Evolutionary conservation across 1,140 invertebrate species (phyloP).

Genomic region (Antheraea mylitta): DNA sequence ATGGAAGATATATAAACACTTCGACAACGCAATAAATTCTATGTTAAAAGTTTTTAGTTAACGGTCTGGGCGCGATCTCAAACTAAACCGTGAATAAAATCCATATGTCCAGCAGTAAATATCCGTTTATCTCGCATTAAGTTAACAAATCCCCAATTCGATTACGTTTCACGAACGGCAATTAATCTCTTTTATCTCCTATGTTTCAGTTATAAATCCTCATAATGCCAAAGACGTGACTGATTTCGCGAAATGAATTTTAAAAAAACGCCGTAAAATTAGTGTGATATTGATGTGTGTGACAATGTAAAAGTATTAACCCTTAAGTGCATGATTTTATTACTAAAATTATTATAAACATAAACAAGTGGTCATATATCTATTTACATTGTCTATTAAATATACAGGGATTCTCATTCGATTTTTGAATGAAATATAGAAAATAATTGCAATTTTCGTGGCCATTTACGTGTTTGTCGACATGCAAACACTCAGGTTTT

Average conservation of each 20-base stretch:
- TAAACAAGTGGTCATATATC: no score
- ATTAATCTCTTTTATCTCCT: conserved; percentile 13
- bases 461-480: no score
- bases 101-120: background rate
- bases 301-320: no score
- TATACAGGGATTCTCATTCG: no score
- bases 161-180: conserved; percentile 1
- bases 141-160: conserved; percentile 9
- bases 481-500: no score
- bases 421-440: no score
- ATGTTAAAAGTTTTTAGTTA: background rate
- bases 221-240: conserved; percentile 7
- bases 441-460: no score
- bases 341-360: no score
- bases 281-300: no score
- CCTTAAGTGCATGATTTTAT: no score
- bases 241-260: conserved; percentile 4
- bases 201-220: conserved; percentile 15
- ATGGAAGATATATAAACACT: background rate
- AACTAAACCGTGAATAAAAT: background rate
- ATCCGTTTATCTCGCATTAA: background rate
- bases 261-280: conserved; percentile 2
- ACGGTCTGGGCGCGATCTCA: no score
- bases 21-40: background rate
- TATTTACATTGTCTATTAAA: no score